Evolutionary conservation across 2,797 vertebrate genomes (phyloP), one percentile per base, ranked within the genome.

Genomic region (Gobio occitaniae): DNA sequence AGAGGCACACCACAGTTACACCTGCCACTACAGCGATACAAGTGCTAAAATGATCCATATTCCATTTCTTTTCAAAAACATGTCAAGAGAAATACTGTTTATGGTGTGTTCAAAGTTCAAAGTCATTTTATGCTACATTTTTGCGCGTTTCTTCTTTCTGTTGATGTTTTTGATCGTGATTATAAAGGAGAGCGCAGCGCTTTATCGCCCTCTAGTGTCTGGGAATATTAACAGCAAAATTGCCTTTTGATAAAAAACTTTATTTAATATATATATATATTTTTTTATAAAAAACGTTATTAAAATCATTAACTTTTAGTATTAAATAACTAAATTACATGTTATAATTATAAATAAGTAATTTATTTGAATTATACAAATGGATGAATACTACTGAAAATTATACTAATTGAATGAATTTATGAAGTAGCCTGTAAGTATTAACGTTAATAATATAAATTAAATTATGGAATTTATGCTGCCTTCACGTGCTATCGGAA

Each of bases 1-100:
- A 3, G 0, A 93, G 41, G 84, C 88, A 93, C 1, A 86, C 2
- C 0, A 84, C 86, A 36, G 81, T 86, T 0, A 81, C 32, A 15
- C 91, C 70, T 69, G 63, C 74, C 72, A 84, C 13, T 3, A 69
- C 71, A 36, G 52, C 38, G 11, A 69, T 1, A 8, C 8, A 4
- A 11, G 41, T 38, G 38, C 61, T 59, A 29, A 59, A 19, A 36
- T 36, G 0, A n/a, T 50, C 50, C 84, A 82, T 82, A 32, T 48
- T 17, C 17, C 59, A 2, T 15, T 29, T 68, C 6, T 44, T n/a
- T 8, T 38, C 6, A 38, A 47, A 44, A 29, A 25, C 66, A 56
- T 25, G 17, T 16, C 66, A 36, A 56, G 25, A 77, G 61, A 54
- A 86, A 38, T 1, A 15, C 77, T 48, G 29, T 1, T 76, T 10